Conservation (phyloP, 2,797 vertebrate genomes). For the Notolabrus celidotus region DNA sequence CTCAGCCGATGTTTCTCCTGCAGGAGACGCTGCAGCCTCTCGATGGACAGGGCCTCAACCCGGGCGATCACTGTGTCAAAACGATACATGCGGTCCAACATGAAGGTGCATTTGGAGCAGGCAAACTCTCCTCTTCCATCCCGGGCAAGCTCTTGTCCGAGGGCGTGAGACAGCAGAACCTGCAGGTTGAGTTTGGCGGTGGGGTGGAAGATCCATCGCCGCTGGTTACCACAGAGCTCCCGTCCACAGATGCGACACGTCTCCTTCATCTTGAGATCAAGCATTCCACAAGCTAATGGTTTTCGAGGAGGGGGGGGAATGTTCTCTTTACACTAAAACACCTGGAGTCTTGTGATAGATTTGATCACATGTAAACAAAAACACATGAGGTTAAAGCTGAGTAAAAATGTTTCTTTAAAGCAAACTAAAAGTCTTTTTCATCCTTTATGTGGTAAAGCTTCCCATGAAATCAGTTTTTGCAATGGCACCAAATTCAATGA, state of each 20-base stretch:
- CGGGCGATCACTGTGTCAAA: slow-evolving; percentile 91
- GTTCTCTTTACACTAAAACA: not conserved
- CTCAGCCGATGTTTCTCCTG: slow-evolving; percentile 92
- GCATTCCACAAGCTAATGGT: slow-evolving; percentile 58
- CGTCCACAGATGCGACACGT: slow-evolving; percentile 93
- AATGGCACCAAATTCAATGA: slow-evolving; percentile 28
- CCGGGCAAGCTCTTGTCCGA: slow-evolving; percentile 91
- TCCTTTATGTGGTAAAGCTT: not conserved
- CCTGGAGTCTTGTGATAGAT: slow-evolving; percentile 11
- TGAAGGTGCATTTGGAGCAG: slow-evolving; percentile 97
- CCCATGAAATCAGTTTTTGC: slow-evolving; percentile 10
- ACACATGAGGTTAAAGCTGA: not conserved
- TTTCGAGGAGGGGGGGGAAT: not conserved
- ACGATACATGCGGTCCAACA: slow-evolving; percentile 97
- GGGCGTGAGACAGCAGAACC: slow-evolving; percentile 93
- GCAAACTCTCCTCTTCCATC: slow-evolving; percentile 94
- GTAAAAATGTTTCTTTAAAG: slow-evolving; percentile 1
- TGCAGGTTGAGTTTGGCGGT: slow-evolving; percentile 94
- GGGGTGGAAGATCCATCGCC: slow-evolving; percentile 97
- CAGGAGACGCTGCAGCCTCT: slow-evolving; percentile 91
- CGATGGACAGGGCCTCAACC: slow-evolving; percentile 92
- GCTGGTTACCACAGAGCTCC: slow-evolving; percentile 95
- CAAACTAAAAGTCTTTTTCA: slow-evolving; percentile 11
- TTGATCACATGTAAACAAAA: slow-evolving; percentile 10
- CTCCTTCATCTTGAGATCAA: slow-evolving; percentile 90